Conservation (phyloP, 2,797 vertebrate species). For the Anguilla marmorata region DNA sequence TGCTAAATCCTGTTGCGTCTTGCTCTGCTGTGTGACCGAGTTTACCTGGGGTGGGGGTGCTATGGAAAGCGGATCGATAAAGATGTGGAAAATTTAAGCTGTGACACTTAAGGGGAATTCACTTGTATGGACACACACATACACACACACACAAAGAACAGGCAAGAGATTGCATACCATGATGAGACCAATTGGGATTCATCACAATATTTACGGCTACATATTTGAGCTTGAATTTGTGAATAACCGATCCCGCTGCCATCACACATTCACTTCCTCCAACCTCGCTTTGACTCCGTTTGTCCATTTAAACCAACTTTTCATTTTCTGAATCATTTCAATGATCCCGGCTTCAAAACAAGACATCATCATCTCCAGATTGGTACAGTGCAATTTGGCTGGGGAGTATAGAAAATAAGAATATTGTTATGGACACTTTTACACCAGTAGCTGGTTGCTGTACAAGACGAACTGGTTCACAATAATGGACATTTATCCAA, state of each 20-base stretch:
- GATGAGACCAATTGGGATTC: background rate
- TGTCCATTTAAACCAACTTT: background rate
- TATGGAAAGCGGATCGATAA: background rate
- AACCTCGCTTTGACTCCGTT: background rate
- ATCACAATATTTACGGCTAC: background rate
- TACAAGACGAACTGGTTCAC: background rate
- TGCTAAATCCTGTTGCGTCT: background rate
- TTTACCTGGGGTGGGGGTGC: background rate
- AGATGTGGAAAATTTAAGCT: background rate
- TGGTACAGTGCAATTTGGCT: background rate
- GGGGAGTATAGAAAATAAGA: background rate
- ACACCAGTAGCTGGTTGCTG: background rate
- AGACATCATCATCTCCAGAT: background rate
- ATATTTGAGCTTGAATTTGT: background rate
- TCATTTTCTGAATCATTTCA: background rate
- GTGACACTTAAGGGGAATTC: background rate
- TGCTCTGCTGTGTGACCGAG: background rate
- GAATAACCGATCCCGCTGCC: background rate
- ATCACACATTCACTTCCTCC: background rate
- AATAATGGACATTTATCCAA: background rate
- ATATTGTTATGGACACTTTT: background rate
- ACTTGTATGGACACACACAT: background rate
- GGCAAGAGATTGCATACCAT: background rate
- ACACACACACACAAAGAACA: background rate
- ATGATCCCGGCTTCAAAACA: no score